Percentiles rank a stretch among this genome's conserved stretches.
phyloP scores from a whole-genome alignment of 2,113 vertebrate genomes.

The Martes martes region DNA sequence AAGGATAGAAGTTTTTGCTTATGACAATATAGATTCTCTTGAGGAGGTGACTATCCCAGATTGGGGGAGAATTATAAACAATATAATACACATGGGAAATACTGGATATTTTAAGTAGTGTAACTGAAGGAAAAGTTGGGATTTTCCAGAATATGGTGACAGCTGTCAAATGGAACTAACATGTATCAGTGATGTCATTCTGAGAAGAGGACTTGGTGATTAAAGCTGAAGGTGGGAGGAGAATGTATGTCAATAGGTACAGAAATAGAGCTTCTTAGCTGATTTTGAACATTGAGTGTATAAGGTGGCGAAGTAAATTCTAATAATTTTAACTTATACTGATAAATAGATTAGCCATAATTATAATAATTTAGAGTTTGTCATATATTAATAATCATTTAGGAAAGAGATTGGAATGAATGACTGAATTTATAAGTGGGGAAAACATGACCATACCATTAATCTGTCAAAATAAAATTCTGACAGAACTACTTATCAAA shows the following conservation, averaged over 20 bases:
- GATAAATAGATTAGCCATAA: neutral
- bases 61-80: neutral
- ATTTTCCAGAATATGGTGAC: neutral
- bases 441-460: neutral
- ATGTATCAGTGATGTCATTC: neutral
- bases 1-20: neutral
- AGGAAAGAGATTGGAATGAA: neutral
- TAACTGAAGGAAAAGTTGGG: neutral
- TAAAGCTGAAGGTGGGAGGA: neutral
- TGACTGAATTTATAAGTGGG: neutral
- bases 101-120: neutral
- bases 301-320: neutral
- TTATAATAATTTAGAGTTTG: neutral
- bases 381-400: neutral
- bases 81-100: neutral
- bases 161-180: slow-evolving; percentile 31
- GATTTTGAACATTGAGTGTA: neutral
- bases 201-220: neutral
- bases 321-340: neutral
- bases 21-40: neutral
- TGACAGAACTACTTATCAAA: neutral
- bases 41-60: neutral
- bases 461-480: neutral
- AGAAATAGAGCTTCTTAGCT: neutral
- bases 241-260: no score